Evolutionary conservation across 2,797 vertebrate genomes (phyloP), one percentile per base, ranked within the genome.

Genomic region (Lophotriccus pileatus): DNA sequence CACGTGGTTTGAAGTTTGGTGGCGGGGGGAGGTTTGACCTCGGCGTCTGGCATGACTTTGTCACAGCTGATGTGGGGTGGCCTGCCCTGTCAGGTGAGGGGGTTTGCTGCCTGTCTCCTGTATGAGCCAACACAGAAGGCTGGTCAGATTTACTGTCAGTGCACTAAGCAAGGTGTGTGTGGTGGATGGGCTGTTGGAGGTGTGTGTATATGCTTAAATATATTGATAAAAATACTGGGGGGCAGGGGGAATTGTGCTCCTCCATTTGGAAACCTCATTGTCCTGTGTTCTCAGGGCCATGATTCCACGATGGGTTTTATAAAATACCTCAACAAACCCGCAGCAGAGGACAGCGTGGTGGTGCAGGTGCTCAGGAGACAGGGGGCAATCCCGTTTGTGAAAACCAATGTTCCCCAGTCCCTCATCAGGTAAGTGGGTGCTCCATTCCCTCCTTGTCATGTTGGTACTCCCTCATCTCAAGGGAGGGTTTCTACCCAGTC

Each of bases 311-410:
- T 99, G 87, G 99, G 99, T 17, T 92, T 99, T 56, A 14, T 97
- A 74, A 76, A 96, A 77, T 96, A 98, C 30, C 69, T 99, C 95
- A 98, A 98, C 14, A 58, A 97, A 18, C 98, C 98, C 0, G 97
- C 88, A 0, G 81, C 96, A 36, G 93, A 92, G 30, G 98, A 99
- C 97, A 97, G 98, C 2, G 98, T 99, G 72, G 18, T 99, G 67
- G 98, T 99, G 28, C 96, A 98, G 88, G 99, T 99, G 69, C 96
- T 99, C 94, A 99, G 98, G 98, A 98, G 97, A 87, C 99, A 99
- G 95, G 99, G 99, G 3, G 99, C 99, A 1, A 97, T 99, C 95
- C 99, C 99, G 1, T 99, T 99, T 50, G 98, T 99, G 89, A 99
- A 98, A 96, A 99, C 99, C 94, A 99, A 99, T 22, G 4, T 99